phyloP scores from a whole-genome alignment of 2,797 vertebrate genomes.

The Gobio occitaniae region DNA sequence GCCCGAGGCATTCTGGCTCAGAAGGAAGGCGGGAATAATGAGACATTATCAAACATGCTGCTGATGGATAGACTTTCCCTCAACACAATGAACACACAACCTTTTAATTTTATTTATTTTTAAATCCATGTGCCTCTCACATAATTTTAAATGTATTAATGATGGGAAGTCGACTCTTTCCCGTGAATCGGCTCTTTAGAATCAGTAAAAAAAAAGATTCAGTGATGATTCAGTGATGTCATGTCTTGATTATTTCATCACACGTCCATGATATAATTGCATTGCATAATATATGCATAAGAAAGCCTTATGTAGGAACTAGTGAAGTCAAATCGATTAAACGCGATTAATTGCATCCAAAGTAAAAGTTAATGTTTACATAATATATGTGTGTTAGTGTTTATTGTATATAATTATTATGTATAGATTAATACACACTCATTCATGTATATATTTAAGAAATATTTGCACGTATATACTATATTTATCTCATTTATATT shows the following conservation, averaged over 20 bases:
- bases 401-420: no score
- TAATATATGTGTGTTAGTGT: no score
- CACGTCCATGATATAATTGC: no score
- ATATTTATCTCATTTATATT: no score
- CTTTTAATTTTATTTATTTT: neutral
- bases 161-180: neutral
- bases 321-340: no score
- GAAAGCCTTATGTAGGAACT: neutral
- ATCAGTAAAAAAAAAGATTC: neutral
- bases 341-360: no score
- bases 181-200: neutral
- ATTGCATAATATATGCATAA: neutral
- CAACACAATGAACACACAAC: slow-evolving; percentile 32
- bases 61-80: slow-evolving; percentile 65
- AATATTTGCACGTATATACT: no score
- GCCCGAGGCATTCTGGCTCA: slow-evolving; percentile 72
- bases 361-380: no score
- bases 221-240: neutral
- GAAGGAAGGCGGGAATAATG: slow-evolving; percentile 73
- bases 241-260: neutral
- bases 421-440: no score
- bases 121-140: neutral
- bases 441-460: no score
- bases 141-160: neutral
- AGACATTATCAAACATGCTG: slow-evolving; percentile 77